Evolutionary conservation across 2,888 invertebrate species (phyloP).

Genomic region (Thera obeliscata): DNA sequence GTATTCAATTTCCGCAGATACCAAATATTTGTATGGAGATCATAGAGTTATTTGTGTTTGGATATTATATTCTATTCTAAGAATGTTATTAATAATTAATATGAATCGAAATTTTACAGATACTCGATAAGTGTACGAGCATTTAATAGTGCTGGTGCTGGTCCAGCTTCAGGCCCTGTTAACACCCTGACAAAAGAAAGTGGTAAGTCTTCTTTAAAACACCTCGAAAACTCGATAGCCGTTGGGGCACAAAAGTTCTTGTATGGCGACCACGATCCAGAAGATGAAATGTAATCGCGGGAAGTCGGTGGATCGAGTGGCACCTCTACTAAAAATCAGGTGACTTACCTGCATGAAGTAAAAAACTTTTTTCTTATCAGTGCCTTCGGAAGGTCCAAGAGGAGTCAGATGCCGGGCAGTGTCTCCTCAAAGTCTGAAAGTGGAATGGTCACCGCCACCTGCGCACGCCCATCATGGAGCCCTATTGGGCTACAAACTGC

Average conservation of each 20-base stretch:
- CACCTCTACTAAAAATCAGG: no score
- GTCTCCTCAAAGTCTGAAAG: conserved; percentile 91
- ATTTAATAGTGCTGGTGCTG: conserved; percentile 93
- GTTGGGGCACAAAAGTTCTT: no score
- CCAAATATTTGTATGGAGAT: no score
- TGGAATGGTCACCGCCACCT: conserved; percentile 91
- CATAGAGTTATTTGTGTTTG: no score
- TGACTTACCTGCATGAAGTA: background rate
- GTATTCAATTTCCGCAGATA: no score
- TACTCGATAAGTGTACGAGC: conserved; percentile 94
- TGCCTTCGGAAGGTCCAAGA: conserved; percentile 91
- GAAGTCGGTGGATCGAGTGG: no score
- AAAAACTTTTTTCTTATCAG: conserved; percentile 60
- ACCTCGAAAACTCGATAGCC: no score
- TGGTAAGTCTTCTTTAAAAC: conserved; percentile 76
- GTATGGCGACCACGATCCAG: no score
- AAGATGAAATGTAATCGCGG: no score
- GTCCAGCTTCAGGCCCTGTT: conserved; percentile 90
- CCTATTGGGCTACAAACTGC: conserved; percentile 93
- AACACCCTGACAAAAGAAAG: conserved; percentile 93
- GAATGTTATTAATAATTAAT: no score
- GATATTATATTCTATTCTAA: no score
- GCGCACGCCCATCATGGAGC: conserved; percentile 89
- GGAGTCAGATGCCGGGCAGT: conserved; percentile 90
- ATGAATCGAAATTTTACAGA: conserved; percentile 49